Percentiles rank a stretch among this genome's conserved stretches.
Evolutionary conservation across 1,140 invertebrate genomes (phyloP).

Genomic region (Anoplolepis gracilipes): DNA sequence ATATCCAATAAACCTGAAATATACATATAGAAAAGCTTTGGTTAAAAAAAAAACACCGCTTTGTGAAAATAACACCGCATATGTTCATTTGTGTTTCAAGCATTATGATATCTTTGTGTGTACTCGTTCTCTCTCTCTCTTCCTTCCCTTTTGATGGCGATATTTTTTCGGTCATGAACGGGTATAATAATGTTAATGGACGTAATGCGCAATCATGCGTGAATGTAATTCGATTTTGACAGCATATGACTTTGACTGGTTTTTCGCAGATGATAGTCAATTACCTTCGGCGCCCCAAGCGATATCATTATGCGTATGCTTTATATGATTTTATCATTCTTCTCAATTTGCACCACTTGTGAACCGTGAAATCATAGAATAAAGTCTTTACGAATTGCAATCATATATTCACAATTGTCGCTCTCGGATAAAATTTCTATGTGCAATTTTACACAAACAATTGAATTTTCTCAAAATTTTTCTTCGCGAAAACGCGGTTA

Average conservation of each 20-base stretch:
- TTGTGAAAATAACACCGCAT: neutral
- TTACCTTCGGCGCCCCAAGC: conserved; percentile 43
- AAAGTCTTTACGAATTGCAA: conserved; percentile 22
- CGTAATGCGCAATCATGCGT: neutral
- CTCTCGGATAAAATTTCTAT: neutral
- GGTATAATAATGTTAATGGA: conserved; percentile 33
- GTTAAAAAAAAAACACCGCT: neutral
- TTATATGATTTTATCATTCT: conserved; percentile 42
- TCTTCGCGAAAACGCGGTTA: neutral
- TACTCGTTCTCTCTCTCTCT: neutral
- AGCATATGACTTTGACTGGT: conserved; percentile 20
- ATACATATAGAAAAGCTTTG: neutral
- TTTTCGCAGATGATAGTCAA: conserved; percentile 21
- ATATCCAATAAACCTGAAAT: neutral
- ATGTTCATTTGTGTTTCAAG: neutral
- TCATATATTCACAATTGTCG: conserved; percentile 33
- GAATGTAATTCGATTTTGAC: conserved; percentile 28
- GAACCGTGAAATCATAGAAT: conserved; percentile 38
- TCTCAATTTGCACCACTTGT: conserved; percentile 27
- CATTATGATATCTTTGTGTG: neutral
- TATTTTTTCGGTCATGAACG: conserved; percentile 2
- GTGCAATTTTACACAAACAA: neutral
- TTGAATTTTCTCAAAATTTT: neutral
- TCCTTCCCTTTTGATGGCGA: neutral
- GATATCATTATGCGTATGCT: conserved; percentile 28